These are phyloP conservation scores for Buceros bicornis DNA, from an alignment of 2,797 vertebrate genomes.

Conservation along the genomic window DNA sequence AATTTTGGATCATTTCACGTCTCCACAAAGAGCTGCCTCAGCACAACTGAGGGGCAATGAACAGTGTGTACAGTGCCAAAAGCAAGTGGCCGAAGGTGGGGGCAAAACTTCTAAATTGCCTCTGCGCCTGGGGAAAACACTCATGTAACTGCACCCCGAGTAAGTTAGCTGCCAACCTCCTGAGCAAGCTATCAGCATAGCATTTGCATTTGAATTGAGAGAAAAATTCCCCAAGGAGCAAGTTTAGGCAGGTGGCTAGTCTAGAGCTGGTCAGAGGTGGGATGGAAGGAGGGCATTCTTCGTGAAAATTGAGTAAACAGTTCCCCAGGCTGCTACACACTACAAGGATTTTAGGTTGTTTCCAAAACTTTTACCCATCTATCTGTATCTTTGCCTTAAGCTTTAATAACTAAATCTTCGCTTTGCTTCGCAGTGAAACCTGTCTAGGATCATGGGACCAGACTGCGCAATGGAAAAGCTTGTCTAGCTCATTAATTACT, in stretches of 20 bases:
- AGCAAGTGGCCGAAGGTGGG: constrained; percentile 57
- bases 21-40: constrained; percentile 42
- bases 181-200: constrained; percentile 48
- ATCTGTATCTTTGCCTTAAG: constrained; percentile 34
- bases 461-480: constrained; percentile 18
- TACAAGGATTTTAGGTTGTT: constrained; percentile 64
- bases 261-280: constrained; percentile 68
- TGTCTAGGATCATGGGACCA: constrained; percentile 6
- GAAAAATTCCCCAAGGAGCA: constrained; percentile 64
- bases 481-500: constrained; percentile 58
- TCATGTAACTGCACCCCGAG: neutral
- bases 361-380: constrained; percentile 49
- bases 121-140: constrained; percentile 58
- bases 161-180: constrained; percentile 33
- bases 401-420: constrained; percentile 48
- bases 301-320: constrained; percentile 40
- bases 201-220: constrained; percentile 68
- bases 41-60: constrained; percentile 44
- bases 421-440: neutral
- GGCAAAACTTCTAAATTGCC: constrained; percentile 42
- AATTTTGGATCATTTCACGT: constrained; percentile 19
- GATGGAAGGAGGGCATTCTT: constrained; percentile 63
- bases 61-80: constrained; percentile 4
- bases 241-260: constrained; percentile 59
- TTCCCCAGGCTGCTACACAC: constrained; percentile 47